These are phyloP conservation scores for Anisognathus igniventris DNA, from an alignment of 2,797 vertebrate species.

Conservation along the genomic window DNA sequence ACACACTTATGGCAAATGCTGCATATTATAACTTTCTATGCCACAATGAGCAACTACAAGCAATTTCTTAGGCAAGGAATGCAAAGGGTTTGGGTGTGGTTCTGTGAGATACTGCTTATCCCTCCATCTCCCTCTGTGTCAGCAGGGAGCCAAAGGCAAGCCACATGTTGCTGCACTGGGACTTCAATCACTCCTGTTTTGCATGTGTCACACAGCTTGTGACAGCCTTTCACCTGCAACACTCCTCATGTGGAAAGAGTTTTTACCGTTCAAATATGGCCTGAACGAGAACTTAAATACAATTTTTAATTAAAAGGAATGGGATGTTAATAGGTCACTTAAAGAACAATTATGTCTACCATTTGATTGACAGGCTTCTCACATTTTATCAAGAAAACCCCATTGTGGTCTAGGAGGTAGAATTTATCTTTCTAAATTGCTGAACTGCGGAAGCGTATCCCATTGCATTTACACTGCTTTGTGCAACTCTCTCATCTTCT, in stretches of 20 bases:
- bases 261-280: neutral
- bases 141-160: neutral
- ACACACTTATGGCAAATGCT: slow-evolving; percentile 39
- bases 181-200: neutral
- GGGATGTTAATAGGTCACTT: slow-evolving; percentile 16
- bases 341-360: neutral
- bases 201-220: neutral
- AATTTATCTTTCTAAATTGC: neutral
- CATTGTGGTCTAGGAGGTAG: neutral
- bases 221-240: neutral
- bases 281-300: neutral
- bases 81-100: slow-evolving; percentile 20
- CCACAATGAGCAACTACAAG: slow-evolving; percentile 24
- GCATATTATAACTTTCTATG: neutral
- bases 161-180: neutral
- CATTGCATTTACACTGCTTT: neutral
- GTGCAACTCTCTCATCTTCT: neutral
- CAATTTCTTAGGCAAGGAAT: slow-evolving; percentile 34
- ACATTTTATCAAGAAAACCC: neutral
- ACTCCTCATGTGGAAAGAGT: neutral
- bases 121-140: slow-evolving; percentile 10
- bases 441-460: neutral
- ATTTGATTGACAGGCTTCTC: neutral
- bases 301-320: slow-evolving; percentile 47
- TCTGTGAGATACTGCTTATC: slow-evolving; percentile 32